Base-by-base conservation (phyloP, 2,113 vertebrate species). In the Eptesicus fuscus region DNA sequence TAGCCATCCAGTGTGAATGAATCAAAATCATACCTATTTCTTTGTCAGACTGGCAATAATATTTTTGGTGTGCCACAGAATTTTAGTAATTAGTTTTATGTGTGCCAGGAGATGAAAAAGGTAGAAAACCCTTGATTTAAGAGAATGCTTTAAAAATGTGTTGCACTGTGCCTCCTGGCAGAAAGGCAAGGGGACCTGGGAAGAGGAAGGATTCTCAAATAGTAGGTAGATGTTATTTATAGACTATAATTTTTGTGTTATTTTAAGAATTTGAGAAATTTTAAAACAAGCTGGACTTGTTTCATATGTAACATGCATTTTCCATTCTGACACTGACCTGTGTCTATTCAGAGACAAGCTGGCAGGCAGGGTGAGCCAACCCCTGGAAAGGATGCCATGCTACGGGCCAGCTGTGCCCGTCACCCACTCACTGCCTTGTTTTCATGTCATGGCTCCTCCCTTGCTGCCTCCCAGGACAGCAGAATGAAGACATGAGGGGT, bases 361-460 rank as follows among this genome's bases (percentile, higher is more conserved):
- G 56, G 30, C 16, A n/a, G 51, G 32, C 44, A 51, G 67, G 32
- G 73, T 22, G 32, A 23, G 42, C 3, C 53, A 30, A 8, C 1
- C 0, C 12, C 2, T 1, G 25, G 42, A 16, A 25, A 71, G 5
- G 6, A 30, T 4, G 35, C 16, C 18, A 7, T n/a, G 7, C 30
- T 1, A 0, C 2, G 7, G 69, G 59, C 51, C 6, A 23, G 73
- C 12, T 18, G 16, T 89, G 7, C 4, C 18, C 1, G 1, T 40
- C 25, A 53, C 18, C 53, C 10, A 10, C 37, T 56, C 74, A 18
- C 28, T 51, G 49, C 51, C 2, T 1, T 44, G 30, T 88, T 35
- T 40, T 73, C 30, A 18, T 2, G n/a, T 73, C 30, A 18, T 2
- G n/a, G 30, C 23, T 79, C 23, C 14, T 32, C 44, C 18, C 23